Conservation (phyloP, 2,113 vertebrate species). For the Corydoras maculifer region DNA sequence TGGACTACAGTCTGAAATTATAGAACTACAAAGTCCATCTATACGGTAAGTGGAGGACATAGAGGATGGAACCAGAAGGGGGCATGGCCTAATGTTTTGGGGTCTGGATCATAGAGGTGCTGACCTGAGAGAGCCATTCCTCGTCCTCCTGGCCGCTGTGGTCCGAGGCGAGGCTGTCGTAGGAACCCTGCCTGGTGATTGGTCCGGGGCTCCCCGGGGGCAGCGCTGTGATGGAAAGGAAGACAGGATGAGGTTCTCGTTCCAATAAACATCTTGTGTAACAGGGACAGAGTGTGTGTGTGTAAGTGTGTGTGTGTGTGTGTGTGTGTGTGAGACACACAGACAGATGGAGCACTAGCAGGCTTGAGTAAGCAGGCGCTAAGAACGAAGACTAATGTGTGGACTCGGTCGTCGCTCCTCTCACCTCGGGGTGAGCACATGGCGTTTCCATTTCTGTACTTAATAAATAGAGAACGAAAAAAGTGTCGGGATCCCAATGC, state of each 20-base stretch:
- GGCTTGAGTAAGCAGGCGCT: conserved; percentile 59
- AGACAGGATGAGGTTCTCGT: neutral
- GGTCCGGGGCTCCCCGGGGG: conserved; percentile 85
- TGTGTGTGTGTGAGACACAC: conserved; percentile 6
- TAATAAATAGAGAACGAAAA: conserved; percentile 61
- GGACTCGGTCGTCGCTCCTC: conserved; percentile 47
- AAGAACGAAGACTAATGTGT: conserved; percentile 56
- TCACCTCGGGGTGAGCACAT: conserved; percentile 41
- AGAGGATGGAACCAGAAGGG: too few relatives aligned
- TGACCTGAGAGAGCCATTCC: conserved; percentile 98
- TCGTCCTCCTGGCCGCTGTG: conserved; percentile 92
- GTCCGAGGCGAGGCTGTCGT: conserved; percentile 88
- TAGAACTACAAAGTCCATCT: too few relatives aligned
- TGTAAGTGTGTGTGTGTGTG: conserved; percentile 1
- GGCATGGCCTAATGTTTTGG: too few relatives aligned
- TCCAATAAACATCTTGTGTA: neutral
- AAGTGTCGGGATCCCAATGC: conserved; percentile 53
- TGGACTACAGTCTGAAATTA: too few relatives aligned
- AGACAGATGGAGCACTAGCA: conserved; percentile 60
- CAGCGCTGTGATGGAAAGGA: conserved; percentile 62
- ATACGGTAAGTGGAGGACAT: too few relatives aligned
- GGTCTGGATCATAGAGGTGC: neutral
- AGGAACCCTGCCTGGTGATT: conserved; percentile 85
- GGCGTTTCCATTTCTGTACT: conserved; percentile 47
- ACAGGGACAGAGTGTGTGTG: neutral